Conservation (phyloP, 1,140 invertebrate species). For the Drosophila ercepeae region DNA sequence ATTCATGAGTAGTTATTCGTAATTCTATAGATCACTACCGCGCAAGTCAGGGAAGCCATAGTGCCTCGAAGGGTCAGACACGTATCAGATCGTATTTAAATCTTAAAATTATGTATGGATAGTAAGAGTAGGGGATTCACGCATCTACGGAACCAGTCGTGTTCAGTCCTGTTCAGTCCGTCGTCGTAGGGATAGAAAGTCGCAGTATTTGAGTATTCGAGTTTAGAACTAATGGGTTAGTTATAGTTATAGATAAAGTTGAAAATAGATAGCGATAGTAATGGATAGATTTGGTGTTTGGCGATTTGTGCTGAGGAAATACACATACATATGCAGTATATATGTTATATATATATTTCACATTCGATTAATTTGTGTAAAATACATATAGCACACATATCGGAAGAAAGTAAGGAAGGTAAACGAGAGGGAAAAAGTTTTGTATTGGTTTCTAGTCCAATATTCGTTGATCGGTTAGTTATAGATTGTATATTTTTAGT, state of each 20-base stretch:
- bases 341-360: constrained; percentile 73
- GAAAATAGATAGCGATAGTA: constrained; percentile 15
- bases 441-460: constrained; percentile 38
- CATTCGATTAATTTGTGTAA: constrained; percentile 47
- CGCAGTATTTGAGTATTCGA: constrained; percentile 5
- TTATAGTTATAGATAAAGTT: constrained; percentile 25
- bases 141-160: neutral
- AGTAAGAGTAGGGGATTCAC: no score
- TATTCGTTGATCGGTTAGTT: constrained; percentile 29
- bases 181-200: neutral
- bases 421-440: constrained; percentile 76
- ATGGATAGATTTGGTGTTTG: constrained; percentile 9
- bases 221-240: neutral
- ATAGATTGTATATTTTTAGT: constrained; percentile 10
- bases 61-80: neutral
- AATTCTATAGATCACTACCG: neutral
- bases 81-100: neutral
- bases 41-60: neutral
- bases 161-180: neutral
- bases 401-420: constrained; percentile 47
- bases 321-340: constrained; percentile 79
- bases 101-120: neutral
- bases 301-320: constrained; percentile 59
- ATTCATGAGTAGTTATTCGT: neutral
- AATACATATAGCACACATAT: constrained; percentile 70